Evolutionary conservation across 2,797 vertebrate genomes (phyloP).

Genomic region (Knipowitschia caucasica): DNA sequence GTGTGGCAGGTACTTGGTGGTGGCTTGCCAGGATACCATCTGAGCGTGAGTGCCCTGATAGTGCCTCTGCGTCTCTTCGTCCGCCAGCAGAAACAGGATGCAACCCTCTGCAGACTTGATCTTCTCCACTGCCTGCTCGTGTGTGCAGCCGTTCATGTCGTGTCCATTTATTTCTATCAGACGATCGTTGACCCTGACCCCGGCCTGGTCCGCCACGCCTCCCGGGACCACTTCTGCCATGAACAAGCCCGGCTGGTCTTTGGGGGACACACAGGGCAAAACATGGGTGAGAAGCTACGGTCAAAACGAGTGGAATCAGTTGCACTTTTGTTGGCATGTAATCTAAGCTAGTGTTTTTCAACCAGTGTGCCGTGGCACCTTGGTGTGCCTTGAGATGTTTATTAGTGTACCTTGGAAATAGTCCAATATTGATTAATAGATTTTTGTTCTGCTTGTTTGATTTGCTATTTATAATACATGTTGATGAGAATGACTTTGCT

Average conservation of each 20-base stretch:
- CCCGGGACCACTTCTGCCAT: slow-evolving; percentile 76
- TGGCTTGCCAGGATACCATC: slow-evolving; percentile 72
- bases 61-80: slow-evolving; percentile 77
- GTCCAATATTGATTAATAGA: too few species aligned
- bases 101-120: slow-evolving; percentile 75
- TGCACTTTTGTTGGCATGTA: too few species aligned
- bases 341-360: too few species aligned
- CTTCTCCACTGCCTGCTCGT: slow-evolving; percentile 82
- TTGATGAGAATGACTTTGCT: too few species aligned
- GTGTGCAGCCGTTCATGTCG: slow-evolving; percentile 77
- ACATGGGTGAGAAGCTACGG: neutral
- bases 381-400: too few species aligned
- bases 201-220: slow-evolving; percentile 81
- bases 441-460: too few species aligned
- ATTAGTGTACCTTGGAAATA: too few species aligned
- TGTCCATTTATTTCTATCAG: slow-evolving; percentile 89
- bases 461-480: too few species aligned
- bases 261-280: slow-evolving; percentile 6
- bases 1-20: slow-evolving; percentile 74
- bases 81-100: slow-evolving; percentile 82
- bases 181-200: slow-evolving; percentile 79
- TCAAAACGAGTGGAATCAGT: too few species aligned
- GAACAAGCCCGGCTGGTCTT: slow-evolving; percentile 80
- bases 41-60: slow-evolving; percentile 67
- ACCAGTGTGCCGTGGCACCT: too few species aligned